These are phyloP conservation scores for Lissonota sp. DNA, from an alignment of 2,888 invertebrate species.

Conservation along the genomic window DNA sequence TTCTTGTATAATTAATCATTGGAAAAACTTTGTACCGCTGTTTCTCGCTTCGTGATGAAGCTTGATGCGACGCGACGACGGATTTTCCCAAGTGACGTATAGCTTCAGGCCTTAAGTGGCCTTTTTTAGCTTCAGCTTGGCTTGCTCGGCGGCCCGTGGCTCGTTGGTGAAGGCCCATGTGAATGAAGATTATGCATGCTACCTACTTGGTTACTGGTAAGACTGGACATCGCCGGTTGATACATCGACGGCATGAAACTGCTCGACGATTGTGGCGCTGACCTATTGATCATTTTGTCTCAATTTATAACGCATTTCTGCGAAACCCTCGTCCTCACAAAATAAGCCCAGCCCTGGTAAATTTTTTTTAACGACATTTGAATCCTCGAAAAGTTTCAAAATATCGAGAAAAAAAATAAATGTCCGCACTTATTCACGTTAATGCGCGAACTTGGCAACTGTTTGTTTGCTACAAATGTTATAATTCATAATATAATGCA, in stretches of 20 bases:
- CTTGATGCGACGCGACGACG: conserved; percentile 35
- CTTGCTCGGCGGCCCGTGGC: conserved; percentile 77
- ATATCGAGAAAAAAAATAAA: too few relatives aligned
- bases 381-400: too few relatives aligned
- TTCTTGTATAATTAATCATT: background rate
- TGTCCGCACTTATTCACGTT: too few relatives aligned
- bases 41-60: background rate
- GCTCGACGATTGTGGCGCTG: conserved; percentile 76
- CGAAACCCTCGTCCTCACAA: too few relatives aligned
- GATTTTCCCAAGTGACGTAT: conserved; percentile 52
- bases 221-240: conserved; percentile 76
- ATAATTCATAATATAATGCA: too few relatives aligned
- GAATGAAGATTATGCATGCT: conserved; percentile 77
- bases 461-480: too few relatives aligned
- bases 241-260: conserved; percentile 78
- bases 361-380: too few relatives aligned
- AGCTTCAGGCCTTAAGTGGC: conserved; percentile 54
- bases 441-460: too few relatives aligned
- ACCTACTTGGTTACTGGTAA: conserved; percentile 77
- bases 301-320: too few relatives aligned
- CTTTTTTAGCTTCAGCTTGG: conserved; percentile 79
- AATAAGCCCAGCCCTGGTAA: too few relatives aligned
- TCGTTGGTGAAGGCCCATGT: conserved; percentile 78
- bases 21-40: background rate
- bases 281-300: conserved; percentile 68